Evolutionary conservation across 2,113 vertebrate genomes (phyloP).

Genomic region (human (Homo sapiens)): GRCh38 chrX:97374001-97374500

Average conservation of each 20-base stretch:
- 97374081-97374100: neutral
- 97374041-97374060: neutral
- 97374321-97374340: constrained; percentile 52
- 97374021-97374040: neutral
- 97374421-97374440: constrained; percentile 69
- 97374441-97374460: constrained; percentile 55
- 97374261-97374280: neutral
- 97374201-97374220: neutral
- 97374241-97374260: neutral
- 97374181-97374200: neutral
- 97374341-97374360: neutral
- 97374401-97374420: constrained; percentile 54
- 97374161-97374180: neutral
- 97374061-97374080: neutral
- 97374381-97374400: constrained; percentile 52
- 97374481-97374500: constrained; percentile 65
- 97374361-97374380: constrained; percentile 16
- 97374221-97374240: neutral
- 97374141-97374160: neutral
- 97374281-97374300: neutral
- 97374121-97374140: constrained; percentile 13
- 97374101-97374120: neutral
- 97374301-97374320: constrained; percentile 4
- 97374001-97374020: neutral
- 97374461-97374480: constrained; percentile 51